Percentiles rank a stretch among this genome's conserved stretches.
Evolutionary conservation across 1,140 invertebrate genomes (phyloP).

Genomic region (Medauroidea extradentata): DNA sequence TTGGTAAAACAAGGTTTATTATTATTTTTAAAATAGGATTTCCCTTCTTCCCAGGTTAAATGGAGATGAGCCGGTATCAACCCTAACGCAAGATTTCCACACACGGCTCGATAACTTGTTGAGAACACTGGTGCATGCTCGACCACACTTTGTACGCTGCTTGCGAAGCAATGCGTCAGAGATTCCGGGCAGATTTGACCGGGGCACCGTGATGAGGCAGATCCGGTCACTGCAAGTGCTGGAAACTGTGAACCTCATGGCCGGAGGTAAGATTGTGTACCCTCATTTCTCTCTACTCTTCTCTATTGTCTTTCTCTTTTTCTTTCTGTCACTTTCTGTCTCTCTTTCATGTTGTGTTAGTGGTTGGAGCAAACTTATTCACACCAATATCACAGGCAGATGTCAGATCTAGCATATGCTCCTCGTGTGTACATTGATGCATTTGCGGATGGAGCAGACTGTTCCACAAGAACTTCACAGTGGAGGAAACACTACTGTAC

Average conservation of each 20-base stretch:
- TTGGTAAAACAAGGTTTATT: background rate
- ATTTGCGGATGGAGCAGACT: no score
- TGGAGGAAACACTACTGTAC: no score
- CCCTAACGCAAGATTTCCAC: slow-evolving; percentile 92
- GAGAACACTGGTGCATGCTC: slow-evolving; percentile 84
- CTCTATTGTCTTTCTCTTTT: no score
- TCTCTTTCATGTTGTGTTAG: no score
- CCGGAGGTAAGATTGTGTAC: slow-evolving; percentile 58
- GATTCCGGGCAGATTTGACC: slow-evolving; percentile 72
- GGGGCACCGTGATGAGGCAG: slow-evolving; percentile 74
- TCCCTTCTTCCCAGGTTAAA: slow-evolving; percentile 61
- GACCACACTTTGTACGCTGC: slow-evolving; percentile 91
- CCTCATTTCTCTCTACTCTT: no score
- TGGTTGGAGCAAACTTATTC: no score
- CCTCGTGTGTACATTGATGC: no score
- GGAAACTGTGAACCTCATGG: slow-evolving; percentile 93
- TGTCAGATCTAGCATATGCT: no score
- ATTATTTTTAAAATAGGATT: no score
- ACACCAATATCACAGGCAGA: no score
- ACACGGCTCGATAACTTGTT: slow-evolving; percentile 87
- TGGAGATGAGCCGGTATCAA: slow-evolving; percentile 83
- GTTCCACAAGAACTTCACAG: no score
- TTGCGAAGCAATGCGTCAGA: slow-evolving; percentile 81
- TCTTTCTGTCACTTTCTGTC: no score
- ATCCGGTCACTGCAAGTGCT: slow-evolving; percentile 88